phyloP scores from a whole-genome alignment of 1,140 invertebrate genomes.

The Schmidtea mediterranea region DNA sequence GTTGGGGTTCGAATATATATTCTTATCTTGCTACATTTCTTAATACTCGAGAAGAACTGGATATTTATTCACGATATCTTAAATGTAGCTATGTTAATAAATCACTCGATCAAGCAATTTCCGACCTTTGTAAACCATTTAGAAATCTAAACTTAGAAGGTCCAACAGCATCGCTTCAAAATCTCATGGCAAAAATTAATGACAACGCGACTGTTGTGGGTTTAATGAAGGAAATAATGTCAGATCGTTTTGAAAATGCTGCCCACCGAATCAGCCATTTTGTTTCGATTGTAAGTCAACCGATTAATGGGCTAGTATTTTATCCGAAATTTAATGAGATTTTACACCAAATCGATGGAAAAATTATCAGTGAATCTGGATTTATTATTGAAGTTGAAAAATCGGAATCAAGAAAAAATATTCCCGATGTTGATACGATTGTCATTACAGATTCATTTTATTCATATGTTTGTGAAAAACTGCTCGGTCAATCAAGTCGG shows the following conservation, averaged over 20 bases:
- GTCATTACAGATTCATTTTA: no score
- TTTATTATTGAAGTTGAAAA: no score
- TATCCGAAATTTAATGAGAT: background rate
- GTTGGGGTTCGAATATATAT: slow-evolving; percentile 4
- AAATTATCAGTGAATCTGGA: background rate
- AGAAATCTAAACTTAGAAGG: background rate
- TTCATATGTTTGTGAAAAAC: no score
- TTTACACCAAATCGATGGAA: background rate
- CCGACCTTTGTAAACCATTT: slow-evolving; percentile 1
- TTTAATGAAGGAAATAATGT: background rate
- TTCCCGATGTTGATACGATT: no score
- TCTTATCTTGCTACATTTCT: background rate
- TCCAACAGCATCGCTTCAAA: slow-evolving; percentile 4
- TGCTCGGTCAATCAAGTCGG: no score
- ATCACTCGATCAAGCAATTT: background rate
- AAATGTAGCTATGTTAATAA: background rate
- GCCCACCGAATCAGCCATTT: background rate
- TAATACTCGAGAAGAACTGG: slow-evolving; percentile 1
- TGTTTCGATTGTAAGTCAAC: background rate
- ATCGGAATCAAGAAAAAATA: no score
- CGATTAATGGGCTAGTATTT: background rate
- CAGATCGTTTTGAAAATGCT: background rate
- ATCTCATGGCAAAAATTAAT: background rate
- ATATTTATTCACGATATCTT: slow-evolving; percentile 4
- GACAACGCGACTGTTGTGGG: background rate